phyloP scores from a whole-genome alignment of 2,797 vertebrate genomes.

The Propithecus perrieri region DNA sequence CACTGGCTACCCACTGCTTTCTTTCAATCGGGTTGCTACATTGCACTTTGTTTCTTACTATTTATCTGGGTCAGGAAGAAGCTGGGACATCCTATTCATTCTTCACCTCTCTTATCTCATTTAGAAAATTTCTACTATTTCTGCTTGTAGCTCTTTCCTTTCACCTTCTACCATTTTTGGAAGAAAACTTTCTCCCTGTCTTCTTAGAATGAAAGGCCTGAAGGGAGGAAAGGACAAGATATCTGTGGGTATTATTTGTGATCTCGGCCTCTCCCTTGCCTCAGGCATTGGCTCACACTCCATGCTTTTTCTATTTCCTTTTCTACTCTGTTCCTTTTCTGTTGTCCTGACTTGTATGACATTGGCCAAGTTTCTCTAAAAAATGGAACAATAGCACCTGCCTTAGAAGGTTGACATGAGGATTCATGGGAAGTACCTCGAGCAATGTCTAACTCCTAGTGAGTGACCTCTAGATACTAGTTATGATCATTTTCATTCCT shows the following conservation, averaged over 20 bases:
- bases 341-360: neutral
- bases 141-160: neutral
- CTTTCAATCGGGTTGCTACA: neutral
- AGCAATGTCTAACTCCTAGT: neutral
- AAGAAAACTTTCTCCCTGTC: neutral
- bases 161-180: neutral
- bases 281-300: accelerated
- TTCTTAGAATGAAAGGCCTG: neutral
- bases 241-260: neutral
- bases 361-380: neutral
- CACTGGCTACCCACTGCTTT: neutral
- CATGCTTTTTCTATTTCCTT: neutral
- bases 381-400: neutral
- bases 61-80: neutral
- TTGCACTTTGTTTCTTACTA: neutral
- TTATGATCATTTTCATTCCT: neutral
- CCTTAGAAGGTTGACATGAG: neutral
- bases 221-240: neutral
- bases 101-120: neutral
- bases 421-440: neutral
- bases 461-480: neutral
- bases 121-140: neutral
- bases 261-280: neutral
- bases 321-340: neutral
- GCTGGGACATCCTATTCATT: neutral